These are phyloP conservation scores for Jaculus jaculus DNA, from an alignment of 2,113 vertebrate species.

Conservation along the genomic window DNA sequence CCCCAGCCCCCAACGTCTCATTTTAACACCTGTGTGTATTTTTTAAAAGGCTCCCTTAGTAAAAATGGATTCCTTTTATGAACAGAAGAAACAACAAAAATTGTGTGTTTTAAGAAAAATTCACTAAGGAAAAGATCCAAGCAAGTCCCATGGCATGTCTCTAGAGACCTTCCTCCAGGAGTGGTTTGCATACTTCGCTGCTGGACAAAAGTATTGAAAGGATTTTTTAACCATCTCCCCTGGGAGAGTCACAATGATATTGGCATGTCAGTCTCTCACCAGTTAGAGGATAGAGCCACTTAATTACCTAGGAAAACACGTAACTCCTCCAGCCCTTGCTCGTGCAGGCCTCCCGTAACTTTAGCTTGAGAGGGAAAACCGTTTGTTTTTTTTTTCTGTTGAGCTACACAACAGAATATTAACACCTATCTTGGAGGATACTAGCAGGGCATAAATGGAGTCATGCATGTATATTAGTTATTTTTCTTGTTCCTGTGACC, in stretches of 20 bases:
- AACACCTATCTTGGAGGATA: not conserved
- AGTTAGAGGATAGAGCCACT: not conserved
- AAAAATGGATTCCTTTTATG: not conserved
- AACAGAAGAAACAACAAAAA: not conserved
- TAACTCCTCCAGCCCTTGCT: not conserved
- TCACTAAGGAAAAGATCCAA: not conserved
- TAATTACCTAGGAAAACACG: not conserved
- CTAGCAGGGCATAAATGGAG: not conserved
- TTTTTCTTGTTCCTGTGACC: not conserved
- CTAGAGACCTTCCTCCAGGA: not conserved
- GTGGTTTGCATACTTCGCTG: not conserved
- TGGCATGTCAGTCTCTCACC: not conserved
- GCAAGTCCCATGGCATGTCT: not conserved
- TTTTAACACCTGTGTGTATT: not conserved
- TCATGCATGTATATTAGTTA: not conserved
- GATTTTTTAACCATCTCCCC: not conserved
- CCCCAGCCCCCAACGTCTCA: not conserved
- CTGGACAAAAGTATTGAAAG: constrained; percentile 25
- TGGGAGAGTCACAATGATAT: not conserved
- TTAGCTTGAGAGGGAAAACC: not conserved
- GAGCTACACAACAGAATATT: not conserved
- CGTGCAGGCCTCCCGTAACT: not conserved
- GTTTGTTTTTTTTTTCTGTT: not conserved
- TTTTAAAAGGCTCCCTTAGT: not conserved
- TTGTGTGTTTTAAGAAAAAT: not conserved